Evolutionary conservation across 2,888 invertebrate genomes (phyloP).

Genomic region (Muschampia plurimacula): DNA sequence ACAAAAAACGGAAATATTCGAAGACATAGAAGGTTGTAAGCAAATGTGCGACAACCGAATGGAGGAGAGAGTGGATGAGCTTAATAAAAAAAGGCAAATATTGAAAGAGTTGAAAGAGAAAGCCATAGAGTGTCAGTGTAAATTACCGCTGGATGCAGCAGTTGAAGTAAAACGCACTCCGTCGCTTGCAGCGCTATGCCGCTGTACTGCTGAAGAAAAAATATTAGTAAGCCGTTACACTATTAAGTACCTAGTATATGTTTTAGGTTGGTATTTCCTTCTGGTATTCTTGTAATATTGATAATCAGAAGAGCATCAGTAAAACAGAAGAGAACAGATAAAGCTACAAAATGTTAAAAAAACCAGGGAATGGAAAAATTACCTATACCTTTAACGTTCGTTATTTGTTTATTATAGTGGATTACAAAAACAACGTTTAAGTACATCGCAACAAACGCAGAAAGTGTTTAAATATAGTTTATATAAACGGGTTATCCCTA

Average conservation of each 20-base stretch:
- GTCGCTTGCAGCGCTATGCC: constrained; percentile 71
- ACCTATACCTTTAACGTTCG: too few species aligned
- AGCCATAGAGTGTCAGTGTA: constrained; percentile 70
- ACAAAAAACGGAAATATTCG: constrained; percentile 61
- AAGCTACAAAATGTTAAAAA: too few species aligned
- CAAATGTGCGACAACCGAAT: constrained; percentile 60
- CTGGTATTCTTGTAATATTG: too few species aligned
- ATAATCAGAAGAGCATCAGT: too few species aligned
- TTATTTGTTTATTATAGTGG: too few species aligned
- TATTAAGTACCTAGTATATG: background rate
- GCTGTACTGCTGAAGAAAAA: constrained; percentile 65
- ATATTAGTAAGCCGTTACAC: constrained; percentile 52
- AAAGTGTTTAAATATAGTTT: too few species aligned
- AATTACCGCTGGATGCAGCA: constrained; percentile 61
- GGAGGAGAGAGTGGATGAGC: constrained; percentile 56
- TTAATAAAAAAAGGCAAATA: constrained; percentile 59
- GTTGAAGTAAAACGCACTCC: constrained; percentile 73
- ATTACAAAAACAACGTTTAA: too few species aligned
- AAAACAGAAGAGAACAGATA: too few species aligned
- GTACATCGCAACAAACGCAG: too few species aligned
- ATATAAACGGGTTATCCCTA: too few species aligned
- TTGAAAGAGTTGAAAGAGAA: constrained; percentile 57
- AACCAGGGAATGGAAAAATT: too few species aligned
- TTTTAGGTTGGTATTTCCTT: too few species aligned
- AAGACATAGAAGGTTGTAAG: constrained; percentile 70